Conservation (phyloP, 2,797 vertebrate species). For the Lemur catta region DNA sequence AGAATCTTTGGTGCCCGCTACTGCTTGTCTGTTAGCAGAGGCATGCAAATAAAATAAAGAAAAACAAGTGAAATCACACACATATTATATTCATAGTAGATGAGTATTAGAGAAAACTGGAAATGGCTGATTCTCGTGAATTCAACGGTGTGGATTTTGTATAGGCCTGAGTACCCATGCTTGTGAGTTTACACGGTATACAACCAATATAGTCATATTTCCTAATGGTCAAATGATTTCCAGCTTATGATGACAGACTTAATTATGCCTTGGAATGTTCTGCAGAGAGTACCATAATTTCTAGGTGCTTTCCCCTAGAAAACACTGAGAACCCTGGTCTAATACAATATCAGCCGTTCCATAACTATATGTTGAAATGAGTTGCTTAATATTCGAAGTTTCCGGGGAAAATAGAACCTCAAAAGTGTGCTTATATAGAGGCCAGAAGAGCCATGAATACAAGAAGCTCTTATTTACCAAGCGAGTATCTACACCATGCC, state of each 20-base stretch:
- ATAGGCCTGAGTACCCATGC: background rate
- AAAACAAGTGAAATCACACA: background rate
- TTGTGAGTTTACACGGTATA: background rate
- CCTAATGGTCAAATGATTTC: background rate
- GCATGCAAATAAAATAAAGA: background rate
- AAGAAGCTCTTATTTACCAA: background rate
- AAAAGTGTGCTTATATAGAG: background rate
- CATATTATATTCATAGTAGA: background rate
- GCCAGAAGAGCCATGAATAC: background rate
- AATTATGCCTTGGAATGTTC: background rate
- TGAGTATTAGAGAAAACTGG: background rate
- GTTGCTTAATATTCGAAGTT: background rate
- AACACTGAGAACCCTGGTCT: background rate
- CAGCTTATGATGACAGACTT: background rate
- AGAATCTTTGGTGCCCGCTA: background rate
- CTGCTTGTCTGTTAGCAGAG: background rate
- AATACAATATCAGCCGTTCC: background rate
- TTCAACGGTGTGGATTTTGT: background rate
- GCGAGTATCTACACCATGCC: background rate
- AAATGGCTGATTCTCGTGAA: background rate
- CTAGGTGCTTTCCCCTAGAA: background rate
- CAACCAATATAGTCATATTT: background rate
- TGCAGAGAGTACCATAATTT: background rate
- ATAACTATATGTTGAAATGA: background rate
- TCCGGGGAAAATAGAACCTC: background rate